phyloP scores from a whole-genome alignment of 2,797 vertebrate species.

The Acanthurus lineatus region DNA sequence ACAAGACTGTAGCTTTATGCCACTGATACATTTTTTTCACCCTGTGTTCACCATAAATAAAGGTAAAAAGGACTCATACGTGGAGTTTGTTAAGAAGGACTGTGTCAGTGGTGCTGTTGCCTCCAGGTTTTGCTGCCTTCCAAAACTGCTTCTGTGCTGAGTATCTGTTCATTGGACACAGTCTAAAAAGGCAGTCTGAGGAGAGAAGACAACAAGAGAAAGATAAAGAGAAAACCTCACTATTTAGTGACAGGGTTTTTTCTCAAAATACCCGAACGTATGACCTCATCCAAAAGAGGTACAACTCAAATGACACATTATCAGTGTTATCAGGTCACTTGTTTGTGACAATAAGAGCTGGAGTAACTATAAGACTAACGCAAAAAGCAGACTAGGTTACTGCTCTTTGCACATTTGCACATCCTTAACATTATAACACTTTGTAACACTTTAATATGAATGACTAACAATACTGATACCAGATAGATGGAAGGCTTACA shows the following conservation, averaged over 20 bases:
- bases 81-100: slow-evolving; percentile 98
- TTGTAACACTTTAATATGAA: too few species aligned
- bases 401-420: too few species aligned
- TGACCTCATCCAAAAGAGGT: neutral
- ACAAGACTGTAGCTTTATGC: neutral
- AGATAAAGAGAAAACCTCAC: neutral
- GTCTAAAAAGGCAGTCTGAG: slow-evolving; percentile 96
- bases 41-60: slow-evolving; percentile 9
- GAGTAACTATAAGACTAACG: too few species aligned
- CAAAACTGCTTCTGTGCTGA: slow-evolving; percentile 99
- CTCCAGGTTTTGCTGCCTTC: slow-evolving; percentile 98
- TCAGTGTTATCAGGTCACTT: too few species aligned
- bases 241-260: neutral
- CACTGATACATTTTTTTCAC: neutral
- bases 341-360: too few species aligned
- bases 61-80: slow-evolving; percentile 71
- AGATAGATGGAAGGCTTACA: too few species aligned
- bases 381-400: too few species aligned
- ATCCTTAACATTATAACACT: too few species aligned
- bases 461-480: too few species aligned
- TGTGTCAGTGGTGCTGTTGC: slow-evolving; percentile 90
- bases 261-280: neutral
- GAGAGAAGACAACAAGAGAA: slow-evolving; percentile 26
- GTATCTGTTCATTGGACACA: slow-evolving; percentile 99
- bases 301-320: neutral